A percentile compares a stretch with the other conserved stretches of the same genome.
phyloP scores from a whole-genome alignment of 2,113 vertebrate species.

The Anseranas semipalmata region DNA sequence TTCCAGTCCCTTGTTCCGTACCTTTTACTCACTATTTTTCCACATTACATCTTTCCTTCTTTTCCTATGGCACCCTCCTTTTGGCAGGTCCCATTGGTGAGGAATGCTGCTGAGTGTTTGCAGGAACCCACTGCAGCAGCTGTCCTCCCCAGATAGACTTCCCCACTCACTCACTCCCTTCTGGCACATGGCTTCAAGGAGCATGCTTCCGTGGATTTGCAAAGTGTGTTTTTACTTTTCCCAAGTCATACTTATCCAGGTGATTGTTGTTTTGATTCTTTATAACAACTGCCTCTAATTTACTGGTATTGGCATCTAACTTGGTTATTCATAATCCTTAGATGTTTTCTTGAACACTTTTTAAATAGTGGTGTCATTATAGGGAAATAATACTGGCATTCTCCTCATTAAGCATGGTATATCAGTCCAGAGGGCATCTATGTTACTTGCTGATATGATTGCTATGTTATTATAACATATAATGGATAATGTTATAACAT shows the following conservation, averaged over 20 bases:
- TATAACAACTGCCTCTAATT: not conserved
- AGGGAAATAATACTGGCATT: not conserved
- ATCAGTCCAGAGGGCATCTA: not conserved
- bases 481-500: not conserved
- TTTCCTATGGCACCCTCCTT: not conserved
- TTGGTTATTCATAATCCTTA: not conserved
- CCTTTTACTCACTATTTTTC: not conserved
- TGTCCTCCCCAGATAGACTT: not conserved
- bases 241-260: not conserved
- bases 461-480: not conserved
- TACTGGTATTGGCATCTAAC: not conserved
- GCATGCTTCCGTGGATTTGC: accelerated
- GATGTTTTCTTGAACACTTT: not conserved
- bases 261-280: not conserved
- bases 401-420: not conserved
- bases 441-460: not conserved
- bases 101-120: not conserved
- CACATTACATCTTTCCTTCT: not conserved
- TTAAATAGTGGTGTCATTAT: not conserved
- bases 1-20: not conserved
- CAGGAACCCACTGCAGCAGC: not conserved
- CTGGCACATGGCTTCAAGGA: accelerated
- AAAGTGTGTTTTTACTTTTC: not conserved
- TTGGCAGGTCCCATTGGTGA: not conserved
- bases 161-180: accelerated